These are phyloP conservation scores for Trematomus bernacchii DNA, from an alignment of 2,797 vertebrate genomes.

Conservation along the genomic window DNA sequence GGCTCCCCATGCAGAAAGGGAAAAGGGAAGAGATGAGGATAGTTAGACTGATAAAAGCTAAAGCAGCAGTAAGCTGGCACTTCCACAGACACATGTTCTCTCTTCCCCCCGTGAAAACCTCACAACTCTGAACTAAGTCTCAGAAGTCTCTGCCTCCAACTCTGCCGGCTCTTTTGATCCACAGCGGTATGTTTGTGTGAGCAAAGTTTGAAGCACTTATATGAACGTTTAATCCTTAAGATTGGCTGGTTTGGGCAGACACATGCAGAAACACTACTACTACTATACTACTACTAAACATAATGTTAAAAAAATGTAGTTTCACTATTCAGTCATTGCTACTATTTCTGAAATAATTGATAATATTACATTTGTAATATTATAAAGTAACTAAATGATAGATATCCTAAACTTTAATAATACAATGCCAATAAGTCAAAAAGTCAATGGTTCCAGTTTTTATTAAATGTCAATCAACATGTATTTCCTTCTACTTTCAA, in stretches of 20 bases:
- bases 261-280: neutral
- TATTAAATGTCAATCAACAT: neutral
- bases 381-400: neutral
- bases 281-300: neutral
- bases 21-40: slow-evolving; percentile 28
- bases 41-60: slow-evolving; percentile 33
- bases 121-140: slow-evolving; percentile 4
- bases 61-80: slow-evolving; percentile 22
- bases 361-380: neutral
- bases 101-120: slow-evolving; percentile 20
- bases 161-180: neutral
- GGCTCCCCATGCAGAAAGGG: slow-evolving; percentile 14
- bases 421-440: too few relatives aligned
- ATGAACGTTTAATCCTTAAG: neutral
- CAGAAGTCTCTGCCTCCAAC: slow-evolving; percentile 2
- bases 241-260: neutral
- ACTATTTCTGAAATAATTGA: too few relatives aligned
- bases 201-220: neutral
- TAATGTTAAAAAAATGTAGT: too few relatives aligned
- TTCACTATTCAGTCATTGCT: neutral
- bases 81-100: slow-evolving; percentile 12
- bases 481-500: neutral
- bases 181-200: neutral
- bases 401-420: neutral
- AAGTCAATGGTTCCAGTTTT: neutral